Base-by-base conservation (phyloP, 2,797 vertebrate species). In the Adrianichthys oophorus region DNA sequence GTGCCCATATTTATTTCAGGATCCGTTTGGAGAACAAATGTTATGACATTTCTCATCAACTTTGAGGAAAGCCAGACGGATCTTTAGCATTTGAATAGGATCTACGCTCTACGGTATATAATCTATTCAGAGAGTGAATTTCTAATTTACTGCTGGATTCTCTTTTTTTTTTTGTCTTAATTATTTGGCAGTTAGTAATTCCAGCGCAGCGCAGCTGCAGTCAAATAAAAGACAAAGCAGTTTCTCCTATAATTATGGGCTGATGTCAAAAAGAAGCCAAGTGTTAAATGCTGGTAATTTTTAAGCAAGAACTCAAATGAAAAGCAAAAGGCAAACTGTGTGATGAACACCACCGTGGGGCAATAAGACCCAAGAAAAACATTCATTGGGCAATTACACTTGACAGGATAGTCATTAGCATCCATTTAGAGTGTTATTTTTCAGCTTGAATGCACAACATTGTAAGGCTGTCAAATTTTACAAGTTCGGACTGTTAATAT, bases 231-330 rank as follows among this genome's bases (percentile, higher is more conserved):
- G 72, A 65, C 75, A 62, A 70, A 59, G 70, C 72, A 61, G 80
- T 73, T 84, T 63, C 85, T 83, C 70, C 85, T 76, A 65, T 85
- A 89, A 90, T 90, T 85, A 85, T 73, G 71, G 65, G 42, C 60
- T 77, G 65, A 56, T 78, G 87, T 85, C 74, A 79, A 73, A 75
- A 60, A 65, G 49, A 72, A 79, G 78, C 78, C 72, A 85, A 79
- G 67, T 68, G 69, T 71, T 83, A 78, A 80, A 78, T 65, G 71
- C 61, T 76, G 51, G 80, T 84, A 73, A 84, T 85, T 82, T 78
- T 58, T 48, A 73, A 56, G 60, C 45, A 72, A 56, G 47, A 70
- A 76, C 57, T 59, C 68, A 81, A 76, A 78, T 59, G 60, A 78
- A 68, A 73, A 76, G 55, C 56, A 78, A 69, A 75, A 75, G 56